Evolutionary conservation across 2,797 vertebrate genomes (phyloP).

Genomic region (Chaetophractus vellerosus): DNA sequence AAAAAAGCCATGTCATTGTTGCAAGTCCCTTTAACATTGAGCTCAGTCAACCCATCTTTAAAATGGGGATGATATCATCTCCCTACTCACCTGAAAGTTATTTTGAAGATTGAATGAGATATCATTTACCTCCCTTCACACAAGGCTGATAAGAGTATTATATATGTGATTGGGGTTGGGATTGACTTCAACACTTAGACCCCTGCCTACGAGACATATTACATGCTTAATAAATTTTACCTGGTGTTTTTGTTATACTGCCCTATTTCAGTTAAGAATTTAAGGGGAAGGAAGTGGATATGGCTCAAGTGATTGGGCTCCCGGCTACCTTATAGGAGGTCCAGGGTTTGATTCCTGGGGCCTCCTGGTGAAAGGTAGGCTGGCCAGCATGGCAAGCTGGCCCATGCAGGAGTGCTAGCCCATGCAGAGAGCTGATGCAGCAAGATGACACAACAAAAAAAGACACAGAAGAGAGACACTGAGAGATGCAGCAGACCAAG

Average conservation of each 20-base stretch:
- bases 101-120: background rate
- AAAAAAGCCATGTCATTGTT: background rate
- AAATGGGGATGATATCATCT: background rate
- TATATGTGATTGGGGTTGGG: background rate
- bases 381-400: too few species aligned
- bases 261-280: slow-evolving; percentile 25
- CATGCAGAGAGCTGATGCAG: too few species aligned
- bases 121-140: background rate
- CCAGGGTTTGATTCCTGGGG: too few species aligned
- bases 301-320: too few species aligned
- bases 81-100: background rate
- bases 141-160: background rate
- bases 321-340: too few species aligned
- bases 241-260: background rate
- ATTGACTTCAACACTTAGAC: background rate
- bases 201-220: background rate
- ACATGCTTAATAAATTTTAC: slow-evolving; percentile 22
- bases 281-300: background rate
- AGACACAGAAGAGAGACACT: too few species aligned
- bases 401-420: too few species aligned
- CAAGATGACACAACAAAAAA: too few species aligned
- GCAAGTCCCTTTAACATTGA: slow-evolving; percentile 8
- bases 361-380: too few species aligned
- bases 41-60: slow-evolving; percentile 27
- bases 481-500: too few species aligned